Base-by-base conservation (phyloP, 1,140 invertebrate species). In the Drosophila lini region DNA sequence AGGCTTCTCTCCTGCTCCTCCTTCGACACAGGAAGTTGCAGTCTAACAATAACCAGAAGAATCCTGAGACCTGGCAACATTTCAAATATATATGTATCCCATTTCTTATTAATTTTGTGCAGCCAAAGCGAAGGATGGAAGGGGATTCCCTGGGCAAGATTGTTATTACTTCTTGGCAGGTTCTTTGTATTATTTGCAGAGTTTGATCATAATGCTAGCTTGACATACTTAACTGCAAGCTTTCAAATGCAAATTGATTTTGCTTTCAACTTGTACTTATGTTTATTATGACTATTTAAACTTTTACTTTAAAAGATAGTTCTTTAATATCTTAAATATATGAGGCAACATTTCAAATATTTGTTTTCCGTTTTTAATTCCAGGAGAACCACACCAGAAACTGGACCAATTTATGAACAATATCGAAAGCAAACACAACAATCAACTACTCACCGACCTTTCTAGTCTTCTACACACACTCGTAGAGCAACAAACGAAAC, bases 341-440 rank as follows among this genome's bases (percentile, higher is more conserved):
- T 3, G 3, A n/a, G 19, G 3, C 19, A 22, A 1, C 1, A 22
- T 22, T 22, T 22, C 2, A 16, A 31, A 58, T 15, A 16, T 31
- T 3, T 3, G 5, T 19, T 16, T 31, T 31, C 7, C 7, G 1
- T 5, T 4, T 56, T 41, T 25, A 9, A 4, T 60, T 61, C 3
- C 56, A 63, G 61, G n/a, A 63, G 8, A 31, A 60, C 34, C 9
- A 50, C 47, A 79, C 45, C 60, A 47, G 60, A 34, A 80, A 88
- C 76, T 88, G 83, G 84, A 86, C 83, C 83, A 86, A 86, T 86
- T 86, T 86, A 68, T 13, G 15, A 76, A 31, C 34, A 59, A 65
- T 59, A 70, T 55, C 62, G 58, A 73, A 76, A 67, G 56, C 16
- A 45, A 79, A 41, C 57, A 41, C 71, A 81, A 78, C 67, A 73